Evolutionary conservation across 1,140 invertebrate species (phyloP), one percentile per base, ranked within the genome.

Genomic region (Drosophila nigromelanica): DNA sequence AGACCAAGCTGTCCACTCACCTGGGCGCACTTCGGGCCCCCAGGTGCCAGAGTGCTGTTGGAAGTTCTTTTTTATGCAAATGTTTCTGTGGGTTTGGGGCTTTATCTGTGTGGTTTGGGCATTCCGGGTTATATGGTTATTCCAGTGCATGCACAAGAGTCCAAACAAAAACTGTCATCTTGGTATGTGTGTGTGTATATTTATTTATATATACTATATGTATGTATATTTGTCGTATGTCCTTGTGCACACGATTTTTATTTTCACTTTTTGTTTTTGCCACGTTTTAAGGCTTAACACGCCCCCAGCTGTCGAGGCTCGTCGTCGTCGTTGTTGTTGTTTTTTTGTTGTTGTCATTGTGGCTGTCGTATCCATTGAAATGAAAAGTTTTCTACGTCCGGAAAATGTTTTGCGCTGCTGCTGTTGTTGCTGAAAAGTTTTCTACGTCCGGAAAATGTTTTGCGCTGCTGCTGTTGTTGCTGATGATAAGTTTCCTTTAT

Each of bases 401-500:
- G 70, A 73, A 73, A 73, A 73, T 60, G 63, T 68, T 59, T 54
- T 58, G 12, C 52, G 24, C 42, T 35, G 66, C 47, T 52, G 48
- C 27, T 15, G 35, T n/a, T 43, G 54, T 27, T 43, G 64, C n/a
- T 73, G 69, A 77, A 81, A 63, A 77, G 51, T 73, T 62, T 52
- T 52, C 40, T 47, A 30, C 8, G 62, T 18, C 55, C 63, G 55
- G 70, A 73, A 73, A 73, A 73, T 60, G 63, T 68, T 59, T 54
- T 58, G 12, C 52, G 24, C 42, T 35, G 66, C 47, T 52, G 48
- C 27, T 15, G 35, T n/a, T 43, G 54, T 27, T 43, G 64, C n/a
- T 30, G 63, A n/a, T 69, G 66, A 61, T 61, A 58, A 69, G 58
- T 73, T 73, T 69, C 43, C 66, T 69, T 69, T 73, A 73, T 73